Evolutionary conservation across 92 coral and sea anemone species (phyloP), one percentile per base, ranked within the genome.

Genomic region (Pocillopora meandrina): DNA sequence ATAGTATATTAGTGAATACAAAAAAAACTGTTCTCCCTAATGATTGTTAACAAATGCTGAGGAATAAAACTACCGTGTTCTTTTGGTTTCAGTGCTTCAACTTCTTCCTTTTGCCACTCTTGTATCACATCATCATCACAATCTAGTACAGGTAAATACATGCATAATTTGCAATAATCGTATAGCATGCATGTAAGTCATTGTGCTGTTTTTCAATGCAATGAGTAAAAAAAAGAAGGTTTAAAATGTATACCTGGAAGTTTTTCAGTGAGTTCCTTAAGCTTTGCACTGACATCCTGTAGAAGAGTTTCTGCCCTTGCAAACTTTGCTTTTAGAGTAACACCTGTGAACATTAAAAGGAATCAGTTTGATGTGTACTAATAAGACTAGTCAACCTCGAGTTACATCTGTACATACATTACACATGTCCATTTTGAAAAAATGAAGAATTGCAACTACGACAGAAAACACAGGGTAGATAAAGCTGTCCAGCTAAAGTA

Each of bases 51-150:
- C 20, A 36, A 56, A 77, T 77, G 31, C 42, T 77, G 35, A 57
- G 81, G 15, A 62, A 71, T 34, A 20, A 61, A 55, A 71, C 17
- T 73, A 66, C 84, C 84, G 56, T 82, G 58, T 75, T 76, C 78
- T 52, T 71, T 82, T 74, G 87, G 91, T 77, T 84, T 58, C 63
- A 88, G 35, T 64, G 86, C 78, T 31, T 82, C 82, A 65, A 74
- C 75, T 65, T 84, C 87, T 47, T 84, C 87, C 69, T 84, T 69
- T 76, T 74, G 75, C 87, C 87, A 84, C 82, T 62, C 33, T 21
- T 75, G 81, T 60, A 84, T 84, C 65, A 73, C 55, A 49, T 57
- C n/a, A n/a, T n/a, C n/a, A n/a, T n/a, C 75, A 75, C 80, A 74
- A 71, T 65, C 81, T 61, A 74, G 55, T 62, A 20, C 23, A 84